Conservation (phyloP, 2,888 invertebrate genomes). For the Gandaritis pyraliata region DNA sequence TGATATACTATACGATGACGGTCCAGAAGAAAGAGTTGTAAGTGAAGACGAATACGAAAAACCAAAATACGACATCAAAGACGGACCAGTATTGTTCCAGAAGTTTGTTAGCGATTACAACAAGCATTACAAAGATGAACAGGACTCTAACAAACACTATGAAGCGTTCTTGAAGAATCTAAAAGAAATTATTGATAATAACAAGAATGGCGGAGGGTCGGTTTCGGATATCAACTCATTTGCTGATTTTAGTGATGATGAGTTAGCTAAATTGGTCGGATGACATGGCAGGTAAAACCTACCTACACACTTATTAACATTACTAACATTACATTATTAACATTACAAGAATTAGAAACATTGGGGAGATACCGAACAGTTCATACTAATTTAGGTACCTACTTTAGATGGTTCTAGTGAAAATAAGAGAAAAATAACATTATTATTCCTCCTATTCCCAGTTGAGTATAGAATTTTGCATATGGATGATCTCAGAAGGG, state of each 20-base stretch:
- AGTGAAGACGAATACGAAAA: constrained; percentile 40
- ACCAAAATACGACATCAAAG: constrained; percentile 58
- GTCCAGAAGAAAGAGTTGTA: constrained; percentile 22
- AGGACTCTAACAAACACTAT: constrained; percentile 56
- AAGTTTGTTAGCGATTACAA: constrained; percentile 56
- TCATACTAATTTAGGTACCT: too few species aligned
- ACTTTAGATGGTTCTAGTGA: background rate
- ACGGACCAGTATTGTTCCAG: constrained; percentile 58
- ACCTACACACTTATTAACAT: background rate
- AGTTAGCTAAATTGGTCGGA: constrained; percentile 41
- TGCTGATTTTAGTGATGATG: constrained; percentile 54
- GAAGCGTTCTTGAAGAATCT: constrained; percentile 58
- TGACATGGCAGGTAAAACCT: constrained; percentile 29
- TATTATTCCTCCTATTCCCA: constrained; percentile 51
- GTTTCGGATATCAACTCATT: constrained; percentile 63
- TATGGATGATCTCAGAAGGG: constrained; percentile 70
- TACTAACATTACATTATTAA: too few species aligned
- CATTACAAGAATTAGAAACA: too few species aligned
- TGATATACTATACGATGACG: constrained; percentile 31
- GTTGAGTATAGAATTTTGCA: constrained; percentile 74
- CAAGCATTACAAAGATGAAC: constrained; percentile 57
- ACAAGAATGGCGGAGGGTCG: constrained; percentile 47
- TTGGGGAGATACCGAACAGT: too few species aligned
- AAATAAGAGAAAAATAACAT: too few species aligned
- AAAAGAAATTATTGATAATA: constrained; percentile 60